Percentiles rank a stretch among this genome's conserved stretches.
phyloP scores from a whole-genome alignment of 1,140 invertebrate genomes.

The Tribolium castaneum region DNA sequence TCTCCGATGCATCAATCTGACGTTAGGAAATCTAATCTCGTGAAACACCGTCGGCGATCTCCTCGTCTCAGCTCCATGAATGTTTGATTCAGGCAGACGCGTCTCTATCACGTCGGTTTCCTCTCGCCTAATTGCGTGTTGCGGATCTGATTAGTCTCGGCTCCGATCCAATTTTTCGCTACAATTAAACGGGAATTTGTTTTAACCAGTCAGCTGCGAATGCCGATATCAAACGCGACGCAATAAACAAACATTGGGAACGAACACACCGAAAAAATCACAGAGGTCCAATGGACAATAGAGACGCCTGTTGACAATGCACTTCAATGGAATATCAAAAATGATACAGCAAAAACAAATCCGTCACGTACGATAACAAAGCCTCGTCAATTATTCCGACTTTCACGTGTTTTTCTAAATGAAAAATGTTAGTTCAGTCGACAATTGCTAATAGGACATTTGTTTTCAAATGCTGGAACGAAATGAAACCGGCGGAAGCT shows the following conservation, averaged over 20 bases:
- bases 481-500: background rate
- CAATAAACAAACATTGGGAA: constrained; percentile 7
- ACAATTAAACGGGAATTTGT: constrained; percentile 33
- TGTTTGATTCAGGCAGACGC: constrained; percentile 39
- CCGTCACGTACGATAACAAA: constrained; percentile 21
- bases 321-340: constrained; percentile 28
- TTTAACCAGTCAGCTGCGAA: constrained; percentile 28
- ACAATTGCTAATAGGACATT: constrained; percentile 4
- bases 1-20: constrained; percentile 37
- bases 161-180: constrained; percentile 33
- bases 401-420: background rate
- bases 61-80: constrained; percentile 34
- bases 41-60: constrained; percentile 1
- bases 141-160: constrained; percentile 23
- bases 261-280: constrained; percentile 1
- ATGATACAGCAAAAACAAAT: constrained; percentile 32
- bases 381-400: constrained; percentile 12
- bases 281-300: background rate
- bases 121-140: constrained; percentile 33
- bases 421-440: constrained; percentile 7
- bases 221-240: constrained; percentile 17
- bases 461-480: background rate
- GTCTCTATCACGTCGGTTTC: constrained; percentile 38
- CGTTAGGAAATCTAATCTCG: constrained; percentile 38
- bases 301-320: constrained; percentile 28